These are phyloP conservation scores for Steatornis caripensis DNA, from an alignment of 2,113 vertebrate genomes.

Conservation along the genomic window DNA sequence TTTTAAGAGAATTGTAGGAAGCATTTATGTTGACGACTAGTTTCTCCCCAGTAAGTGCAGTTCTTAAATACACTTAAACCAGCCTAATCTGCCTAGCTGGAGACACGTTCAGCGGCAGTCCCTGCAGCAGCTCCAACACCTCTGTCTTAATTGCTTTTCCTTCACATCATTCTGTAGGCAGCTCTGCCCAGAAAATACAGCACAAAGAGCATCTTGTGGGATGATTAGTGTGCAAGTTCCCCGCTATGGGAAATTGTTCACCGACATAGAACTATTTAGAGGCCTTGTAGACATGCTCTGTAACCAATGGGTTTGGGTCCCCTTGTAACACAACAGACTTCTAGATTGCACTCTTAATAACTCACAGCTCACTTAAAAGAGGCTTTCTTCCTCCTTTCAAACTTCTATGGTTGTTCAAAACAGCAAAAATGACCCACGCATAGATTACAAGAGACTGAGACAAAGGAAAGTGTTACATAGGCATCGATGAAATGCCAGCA, in stretches of 20 bases:
- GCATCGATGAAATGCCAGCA: not conserved
- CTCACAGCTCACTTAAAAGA: not conserved
- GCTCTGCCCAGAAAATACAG: not conserved
- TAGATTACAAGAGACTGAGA: not conserved
- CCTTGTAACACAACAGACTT: not conserved
- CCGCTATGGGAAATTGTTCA: not conserved
- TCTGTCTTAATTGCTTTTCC: not conserved
- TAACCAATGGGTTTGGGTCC: not conserved
- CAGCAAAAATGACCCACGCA: not conserved
- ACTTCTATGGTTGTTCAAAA: not conserved
- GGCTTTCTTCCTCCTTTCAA: not conserved
- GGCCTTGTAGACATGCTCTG: fast-evolving
- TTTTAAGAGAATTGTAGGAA: not conserved
- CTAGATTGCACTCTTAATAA: not conserved
- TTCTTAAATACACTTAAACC: not conserved
- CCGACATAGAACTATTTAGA: not conserved
- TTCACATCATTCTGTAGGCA: not conserved
- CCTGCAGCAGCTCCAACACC: not conserved
- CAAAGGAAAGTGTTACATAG: not conserved
- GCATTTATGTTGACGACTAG: not conserved
- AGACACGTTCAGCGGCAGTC: not conserved
- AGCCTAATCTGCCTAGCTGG: not conserved
- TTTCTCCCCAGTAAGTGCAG: not conserved
- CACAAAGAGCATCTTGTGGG: not conserved
- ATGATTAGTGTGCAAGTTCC: fast-evolving